Evolutionary conservation across 2,113 vertebrate species (phyloP).

Genomic region (Nycticryphes semicollaris): DNA sequence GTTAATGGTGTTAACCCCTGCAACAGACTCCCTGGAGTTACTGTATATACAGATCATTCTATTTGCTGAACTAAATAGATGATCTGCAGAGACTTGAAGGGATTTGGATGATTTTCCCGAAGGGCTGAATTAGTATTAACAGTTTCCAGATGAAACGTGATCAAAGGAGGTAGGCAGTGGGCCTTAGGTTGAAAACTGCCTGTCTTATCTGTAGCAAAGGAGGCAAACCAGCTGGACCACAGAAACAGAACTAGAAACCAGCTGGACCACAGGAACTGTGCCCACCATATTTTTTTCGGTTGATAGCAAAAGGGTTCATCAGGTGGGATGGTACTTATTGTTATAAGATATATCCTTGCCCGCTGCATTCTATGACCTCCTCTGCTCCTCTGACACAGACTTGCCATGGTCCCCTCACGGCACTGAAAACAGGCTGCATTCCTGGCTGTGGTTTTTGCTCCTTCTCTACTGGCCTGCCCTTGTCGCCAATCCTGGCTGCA

Average conservation of each 20-base stretch:
- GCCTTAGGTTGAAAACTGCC: not conserved
- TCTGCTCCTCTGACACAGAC: not conserved
- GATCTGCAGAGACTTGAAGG: not conserved
- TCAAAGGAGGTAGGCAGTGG: not conserved
- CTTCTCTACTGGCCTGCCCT: not conserved
- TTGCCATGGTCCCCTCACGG: not conserved
- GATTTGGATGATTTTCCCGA: not conserved
- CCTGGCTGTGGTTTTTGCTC: not conserved
- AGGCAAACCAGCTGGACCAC: not conserved
- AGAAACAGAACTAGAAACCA: not conserved
- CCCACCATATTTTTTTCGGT: not conserved
- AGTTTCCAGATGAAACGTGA: not conserved
- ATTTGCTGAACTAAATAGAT: not conserved
- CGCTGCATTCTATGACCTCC: rapidly evolving
- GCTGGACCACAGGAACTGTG: not conserved
- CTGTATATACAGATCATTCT: not conserved
- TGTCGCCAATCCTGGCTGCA: rapidly evolving
- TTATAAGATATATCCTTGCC: not conserved
- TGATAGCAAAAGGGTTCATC: not conserved
- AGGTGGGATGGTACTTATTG: not conserved
- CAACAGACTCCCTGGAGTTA: not conserved
- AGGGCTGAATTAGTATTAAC: not conserved
- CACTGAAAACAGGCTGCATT: not conserved
- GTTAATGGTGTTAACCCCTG: not conserved
- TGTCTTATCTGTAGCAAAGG: not conserved